Evolutionary conservation across 1,140 invertebrate species (phyloP).

Genomic region (Cydia splendana): DNA sequence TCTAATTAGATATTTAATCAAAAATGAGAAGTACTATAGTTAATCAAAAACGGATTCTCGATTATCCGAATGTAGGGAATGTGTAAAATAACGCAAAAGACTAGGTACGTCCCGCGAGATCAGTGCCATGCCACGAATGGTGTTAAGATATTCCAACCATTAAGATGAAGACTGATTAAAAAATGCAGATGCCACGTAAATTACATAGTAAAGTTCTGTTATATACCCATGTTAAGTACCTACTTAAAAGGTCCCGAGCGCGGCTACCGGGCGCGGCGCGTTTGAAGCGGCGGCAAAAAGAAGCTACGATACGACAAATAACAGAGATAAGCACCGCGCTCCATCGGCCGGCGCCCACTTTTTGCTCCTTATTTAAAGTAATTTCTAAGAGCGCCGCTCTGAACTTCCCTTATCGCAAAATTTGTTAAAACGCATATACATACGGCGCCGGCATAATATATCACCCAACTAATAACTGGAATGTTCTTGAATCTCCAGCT

Average conservation of each 20-base stretch:
- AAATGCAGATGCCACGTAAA: conserved; percentile 25
- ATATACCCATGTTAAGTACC: conserved; percentile 45
- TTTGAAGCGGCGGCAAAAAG: conserved; percentile 67
- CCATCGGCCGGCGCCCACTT: conserved; percentile 62
- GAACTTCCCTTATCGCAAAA: conserved; percentile 45
- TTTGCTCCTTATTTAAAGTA: conserved; percentile 59
- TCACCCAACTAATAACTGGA: neutral
- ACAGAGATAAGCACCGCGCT: conserved; percentile 64
- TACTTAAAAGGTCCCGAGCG: conserved; percentile 49
- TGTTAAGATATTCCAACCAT: conserved; percentile 26
- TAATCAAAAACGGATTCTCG: neutral
- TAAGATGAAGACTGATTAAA: conserved; percentile 27
- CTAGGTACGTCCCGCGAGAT: neutral
- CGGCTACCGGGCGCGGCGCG: conserved; percentile 67
- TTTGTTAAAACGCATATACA: conserved; percentile 31
- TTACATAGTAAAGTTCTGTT: conserved; percentile 48
- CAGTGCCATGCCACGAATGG: neutral
- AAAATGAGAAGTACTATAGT: neutral
- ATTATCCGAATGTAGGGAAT: neutral
- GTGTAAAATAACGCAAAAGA: neutral
- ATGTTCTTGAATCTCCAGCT: neutral
- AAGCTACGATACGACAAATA: conserved; percentile 75
- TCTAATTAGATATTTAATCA: neutral
- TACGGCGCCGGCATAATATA: neutral
- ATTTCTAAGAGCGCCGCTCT: conserved; percentile 50